Percentiles rank a stretch among this genome's conserved stretches.
phyloP scores from a whole-genome alignment of 2,888 invertebrate genomes.

The Apantesis nais region DNA sequence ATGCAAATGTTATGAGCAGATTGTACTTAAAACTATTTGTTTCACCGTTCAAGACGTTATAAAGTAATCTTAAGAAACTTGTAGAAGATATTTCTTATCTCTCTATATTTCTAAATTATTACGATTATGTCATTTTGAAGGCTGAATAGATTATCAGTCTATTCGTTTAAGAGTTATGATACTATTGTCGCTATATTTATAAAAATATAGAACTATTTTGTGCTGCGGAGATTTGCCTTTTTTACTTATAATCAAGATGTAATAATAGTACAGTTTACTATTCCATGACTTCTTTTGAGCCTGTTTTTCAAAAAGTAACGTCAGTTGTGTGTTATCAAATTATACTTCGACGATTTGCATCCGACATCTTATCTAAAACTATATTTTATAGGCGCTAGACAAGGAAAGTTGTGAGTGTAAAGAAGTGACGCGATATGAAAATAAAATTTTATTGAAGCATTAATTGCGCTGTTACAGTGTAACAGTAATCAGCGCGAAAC shows the following conservation, averaged over 20 bases:
- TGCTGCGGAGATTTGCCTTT: too few relatives aligned
- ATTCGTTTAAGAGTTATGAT: too few relatives aligned
- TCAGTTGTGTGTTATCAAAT: not conserved
- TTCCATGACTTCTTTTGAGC: too few relatives aligned
- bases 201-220: too few relatives aligned
- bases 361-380: not conserved
- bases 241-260: too few relatives aligned
- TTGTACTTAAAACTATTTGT: constrained; percentile 48
- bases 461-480: not conserved
- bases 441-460: not conserved
- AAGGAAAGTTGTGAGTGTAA: not conserved
- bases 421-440: not conserved
- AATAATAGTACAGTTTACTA: too few relatives aligned
- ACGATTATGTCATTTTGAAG: not conserved
- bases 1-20: constrained; percentile 48
- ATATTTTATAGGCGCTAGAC: not conserved
- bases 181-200: too few relatives aligned
- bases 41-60: constrained; percentile 23
- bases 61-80: not conserved
- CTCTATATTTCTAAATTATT: not conserved
- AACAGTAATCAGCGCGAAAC: constrained; percentile 17
- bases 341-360: not conserved
- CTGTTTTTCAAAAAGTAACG: too few relatives aligned
- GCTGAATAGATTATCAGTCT: too few relatives aligned
- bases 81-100: not conserved